Conservation (phyloP, 2,113 vertebrate genomes). For the Cnemophilus loriae region DNA sequence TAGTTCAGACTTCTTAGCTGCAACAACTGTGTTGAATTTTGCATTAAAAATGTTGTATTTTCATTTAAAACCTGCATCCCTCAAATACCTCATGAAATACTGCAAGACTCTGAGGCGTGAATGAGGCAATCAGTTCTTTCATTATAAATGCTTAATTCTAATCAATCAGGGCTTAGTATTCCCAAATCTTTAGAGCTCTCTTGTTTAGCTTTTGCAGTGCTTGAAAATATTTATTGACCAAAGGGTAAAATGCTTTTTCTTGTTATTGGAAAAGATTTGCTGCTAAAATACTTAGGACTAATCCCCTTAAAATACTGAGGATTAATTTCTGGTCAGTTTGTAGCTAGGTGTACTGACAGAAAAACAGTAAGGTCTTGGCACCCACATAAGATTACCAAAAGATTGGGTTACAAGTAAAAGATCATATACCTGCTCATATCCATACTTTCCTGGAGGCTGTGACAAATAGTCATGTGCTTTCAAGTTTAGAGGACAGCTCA, state of each 20-base stretch:
- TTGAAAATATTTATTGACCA: neutral
- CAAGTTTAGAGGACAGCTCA: neutral
- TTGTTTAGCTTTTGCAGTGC: neutral
- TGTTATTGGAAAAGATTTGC: neutral
- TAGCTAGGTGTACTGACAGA: neutral
- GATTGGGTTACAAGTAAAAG: neutral
- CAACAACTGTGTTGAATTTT: neutral
- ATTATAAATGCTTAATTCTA: slow-evolving; percentile 1
- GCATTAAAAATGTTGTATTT: neutral
- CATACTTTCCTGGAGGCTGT: neutral
- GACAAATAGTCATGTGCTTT: neutral
- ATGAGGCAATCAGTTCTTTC: neutral
- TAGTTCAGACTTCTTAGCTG: neutral
- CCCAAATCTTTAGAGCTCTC: neutral
- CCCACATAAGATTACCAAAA: neutral
- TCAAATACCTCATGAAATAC: neutral
- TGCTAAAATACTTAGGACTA: neutral
- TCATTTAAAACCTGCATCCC: neutral
- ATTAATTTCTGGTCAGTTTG: neutral
- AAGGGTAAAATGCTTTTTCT: neutral
- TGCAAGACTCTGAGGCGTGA: neutral
- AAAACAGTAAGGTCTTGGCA: neutral
- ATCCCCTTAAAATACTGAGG: neutral
- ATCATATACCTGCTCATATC: neutral
- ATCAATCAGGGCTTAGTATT: neutral